Evolutionary conservation across 2,797 vertebrate genomes (phyloP), one percentile per base, ranked within the genome.

Genomic region (Picus viridis): DNA sequence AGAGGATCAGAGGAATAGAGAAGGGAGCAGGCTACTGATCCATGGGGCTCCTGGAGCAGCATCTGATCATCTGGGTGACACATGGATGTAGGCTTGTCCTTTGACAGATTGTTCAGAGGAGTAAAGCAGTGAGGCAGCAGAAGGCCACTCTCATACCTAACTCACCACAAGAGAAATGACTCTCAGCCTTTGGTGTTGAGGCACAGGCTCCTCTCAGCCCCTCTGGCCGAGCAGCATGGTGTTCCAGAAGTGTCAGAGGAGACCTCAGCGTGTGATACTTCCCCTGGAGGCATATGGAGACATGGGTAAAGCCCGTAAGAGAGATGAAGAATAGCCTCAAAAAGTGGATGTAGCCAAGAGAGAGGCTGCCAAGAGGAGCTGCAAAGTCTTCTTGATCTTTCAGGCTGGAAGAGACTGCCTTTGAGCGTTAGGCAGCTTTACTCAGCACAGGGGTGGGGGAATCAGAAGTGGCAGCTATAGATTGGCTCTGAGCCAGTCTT

Each of bases 11-110:
- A 95, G 79, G 87, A 36, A 62, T 14, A 26, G 87, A 84, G 85
- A 84, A 87, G 89, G 76, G 92, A 86, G 85, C 85, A 83, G 89
- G 89, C 92, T 95, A 83, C 87, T 92, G 94, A 83, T 93, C 56
- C 91, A 6, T 72, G 89, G 90, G 86, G 93, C 93, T 95, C 76
- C 92, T 89, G 77, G 76, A 94, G 93, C 87, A 92, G 79, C 83
- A 51, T 74, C 88, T 57, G 67, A 78, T 89, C 95, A 96, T 96
- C 95, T 96, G 95, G 92, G 23, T 86, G 79, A 87, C 95, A 96
- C 76, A 95, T 96, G 95, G 67, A 1, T 30, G 67, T 68, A 74
- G 72, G 54, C 53, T 93, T 56, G 56, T 88, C 89, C 89, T 95
- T 89, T 92, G 92, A 62, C 63, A 4, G 91, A 78, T 93, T 91